Percentiles rank a stretch among this genome's conserved stretches.
Evolutionary conservation across 2,797 vertebrate species (phyloP).

Genomic region (Pipistrellus pygmaeus): DNA sequence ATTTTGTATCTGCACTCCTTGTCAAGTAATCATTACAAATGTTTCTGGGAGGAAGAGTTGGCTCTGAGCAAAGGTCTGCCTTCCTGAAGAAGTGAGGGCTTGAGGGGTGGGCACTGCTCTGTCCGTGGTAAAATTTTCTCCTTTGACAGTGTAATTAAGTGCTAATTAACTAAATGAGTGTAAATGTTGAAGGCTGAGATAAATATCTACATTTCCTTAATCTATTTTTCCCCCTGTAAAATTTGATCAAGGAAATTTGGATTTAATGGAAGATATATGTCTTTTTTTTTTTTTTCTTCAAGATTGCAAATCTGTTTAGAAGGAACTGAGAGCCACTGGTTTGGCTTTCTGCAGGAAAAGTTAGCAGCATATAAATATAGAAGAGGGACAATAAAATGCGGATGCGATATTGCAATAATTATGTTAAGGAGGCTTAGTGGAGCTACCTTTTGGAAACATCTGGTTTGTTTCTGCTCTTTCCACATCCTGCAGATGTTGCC

Average conservation of each 20-base stretch:
- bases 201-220: constrained; percentile 88
- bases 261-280: constrained; percentile 88
- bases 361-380: constrained; percentile 85
- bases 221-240: constrained; percentile 86
- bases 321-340: constrained; percentile 78
- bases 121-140: constrained; percentile 79
- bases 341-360: constrained; percentile 83
- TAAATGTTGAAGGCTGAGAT: constrained; percentile 90
- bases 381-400: constrained; percentile 79
- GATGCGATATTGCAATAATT: constrained; percentile 85
- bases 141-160: constrained; percentile 89
- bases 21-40: constrained; percentile 82
- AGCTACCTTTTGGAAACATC: constrained; percentile 90
- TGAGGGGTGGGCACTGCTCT: constrained; percentile 75
- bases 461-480: constrained; percentile 89
- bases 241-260: constrained; percentile 90
- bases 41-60: constrained; percentile 74
- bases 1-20: constrained; percentile 76
- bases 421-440: constrained; percentile 85
- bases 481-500: constrained; percentile 90
- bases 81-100: constrained; percentile 73
- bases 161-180: constrained; percentile 90
- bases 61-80: constrained; percentile 73
- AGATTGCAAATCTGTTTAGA: constrained; percentile 87
- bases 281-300: constrained; percentile 71